Evolutionary conservation across 2,888 invertebrate species (phyloP).

Genomic region (Latrodectus hesperus): DNA sequence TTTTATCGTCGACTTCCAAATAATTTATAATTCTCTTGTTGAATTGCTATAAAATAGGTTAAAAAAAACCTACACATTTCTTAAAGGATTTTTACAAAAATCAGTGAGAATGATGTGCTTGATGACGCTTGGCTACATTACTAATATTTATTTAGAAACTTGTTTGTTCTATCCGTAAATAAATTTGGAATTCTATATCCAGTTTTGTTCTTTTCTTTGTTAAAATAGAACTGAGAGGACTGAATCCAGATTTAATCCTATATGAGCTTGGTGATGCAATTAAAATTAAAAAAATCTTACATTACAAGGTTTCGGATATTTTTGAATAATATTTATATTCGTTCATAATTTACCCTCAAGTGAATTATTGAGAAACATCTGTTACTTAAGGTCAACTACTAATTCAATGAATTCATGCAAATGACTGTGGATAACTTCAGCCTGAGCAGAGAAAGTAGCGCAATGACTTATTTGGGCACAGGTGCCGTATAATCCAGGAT

Average conservation of each 20-base stretch:
- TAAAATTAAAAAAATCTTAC: no score
- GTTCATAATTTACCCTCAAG: no score
- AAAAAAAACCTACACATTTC: constrained; percentile 3
- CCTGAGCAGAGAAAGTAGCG: no score
- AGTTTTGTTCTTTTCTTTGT: background rate
- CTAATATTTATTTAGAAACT: background rate
- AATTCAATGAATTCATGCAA: no score
- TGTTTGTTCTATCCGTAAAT: background rate
- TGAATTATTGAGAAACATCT: no score
- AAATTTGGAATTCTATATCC: background rate
- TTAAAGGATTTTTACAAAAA: background rate
- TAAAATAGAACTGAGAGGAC: background rate
- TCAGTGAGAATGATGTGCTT: background rate
- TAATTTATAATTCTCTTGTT: constrained; percentile 6
- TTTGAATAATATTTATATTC: no score
- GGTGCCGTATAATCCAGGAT: no score
- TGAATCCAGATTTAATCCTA: constrained; percentile 2
- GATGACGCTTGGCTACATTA: constrained; percentile 10
- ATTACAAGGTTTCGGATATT: no score
- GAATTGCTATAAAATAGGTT: background rate
- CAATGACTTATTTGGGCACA: no score
- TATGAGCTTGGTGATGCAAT: background rate
- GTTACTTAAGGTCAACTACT: no score
- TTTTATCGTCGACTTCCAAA: background rate
- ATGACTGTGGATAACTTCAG: no score